Evolutionary conservation across 92 coral and sea anemone species (phyloP).

Genomic region (Anthopleura xanthogrammica): DNA sequence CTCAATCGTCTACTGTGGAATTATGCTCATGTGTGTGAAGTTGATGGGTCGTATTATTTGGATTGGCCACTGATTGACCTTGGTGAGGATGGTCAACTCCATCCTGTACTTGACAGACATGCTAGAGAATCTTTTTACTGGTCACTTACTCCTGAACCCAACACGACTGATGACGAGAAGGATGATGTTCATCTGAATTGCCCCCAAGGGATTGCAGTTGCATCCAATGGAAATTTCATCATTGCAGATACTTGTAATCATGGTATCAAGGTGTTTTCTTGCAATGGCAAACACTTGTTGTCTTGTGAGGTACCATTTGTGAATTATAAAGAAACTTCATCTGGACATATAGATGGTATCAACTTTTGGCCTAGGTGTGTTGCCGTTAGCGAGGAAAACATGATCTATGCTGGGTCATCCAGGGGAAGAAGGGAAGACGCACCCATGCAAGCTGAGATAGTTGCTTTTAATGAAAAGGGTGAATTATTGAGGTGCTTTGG

Average conservation of each 20-base stretch:
- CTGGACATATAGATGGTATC: neutral
- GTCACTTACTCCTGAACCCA: conserved; percentile 4
- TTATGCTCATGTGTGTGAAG: conserved; percentile 13
- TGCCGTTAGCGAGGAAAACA: neutral
- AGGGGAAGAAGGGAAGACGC: conserved; percentile 35
- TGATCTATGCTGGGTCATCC: conserved; percentile 31
- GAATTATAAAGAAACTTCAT: neutral
- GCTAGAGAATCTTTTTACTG: conserved; percentile 20
- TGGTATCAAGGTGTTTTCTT: conserved; percentile 24
- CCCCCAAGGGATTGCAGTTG: conserved; percentile 33
- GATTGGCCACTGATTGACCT: conserved; percentile 35
- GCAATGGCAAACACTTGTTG: conserved; percentile 21
- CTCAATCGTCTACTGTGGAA: conserved; percentile 31
- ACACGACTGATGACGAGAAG: neutral
- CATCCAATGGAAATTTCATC: conserved; percentile 10
- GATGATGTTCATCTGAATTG: conserved; percentile 8
- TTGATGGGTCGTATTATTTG: neutral
- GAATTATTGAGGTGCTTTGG: conserved; percentile 7
- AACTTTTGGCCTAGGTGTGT: conserved; percentile 36
- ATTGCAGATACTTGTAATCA: conserved; percentile 42
- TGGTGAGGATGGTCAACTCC: conserved; percentile 10
- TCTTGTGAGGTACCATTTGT: conserved; percentile 1
- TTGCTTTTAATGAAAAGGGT: conserved; percentile 10
- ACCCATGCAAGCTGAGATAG: conserved; percentile 8
- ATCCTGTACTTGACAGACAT: conserved; percentile 31